Conservation (phyloP, 1,140 invertebrate genomes). For the Nasonia giraulti region DNA sequence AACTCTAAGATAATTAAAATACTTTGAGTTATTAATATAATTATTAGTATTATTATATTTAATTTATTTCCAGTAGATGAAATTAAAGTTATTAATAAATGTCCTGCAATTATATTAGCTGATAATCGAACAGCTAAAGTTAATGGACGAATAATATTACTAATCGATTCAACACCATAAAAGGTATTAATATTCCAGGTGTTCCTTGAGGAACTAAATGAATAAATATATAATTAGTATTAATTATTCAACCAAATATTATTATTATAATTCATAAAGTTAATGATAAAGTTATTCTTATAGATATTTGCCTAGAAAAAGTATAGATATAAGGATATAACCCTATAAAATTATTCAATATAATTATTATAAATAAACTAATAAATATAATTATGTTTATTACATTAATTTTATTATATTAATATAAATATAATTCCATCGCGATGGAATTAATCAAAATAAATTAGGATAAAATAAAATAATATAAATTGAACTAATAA, state of each 20-base stretch:
- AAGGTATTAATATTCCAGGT: no score
- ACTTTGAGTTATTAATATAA: no score
- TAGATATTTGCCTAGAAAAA: slow-evolving; percentile 54
- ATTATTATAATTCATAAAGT: no score
- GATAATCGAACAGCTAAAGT: no score
- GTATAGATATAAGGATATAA: slow-evolving; percentile 78
- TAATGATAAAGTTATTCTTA: no score
- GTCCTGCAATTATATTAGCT: no score
- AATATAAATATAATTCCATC: slow-evolving; percentile 58
- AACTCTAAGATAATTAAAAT: no score
- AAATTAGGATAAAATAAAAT: slow-evolving; percentile 69
- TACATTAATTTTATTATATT: slow-evolving; percentile 74
- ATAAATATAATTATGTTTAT: slow-evolving; percentile 74
- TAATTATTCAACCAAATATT: no score
- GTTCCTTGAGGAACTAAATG: no score
- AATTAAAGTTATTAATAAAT: background rate
- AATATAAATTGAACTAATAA: slow-evolving; percentile 73
- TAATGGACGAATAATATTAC: no score
- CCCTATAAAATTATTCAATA: slow-evolving; percentile 73
- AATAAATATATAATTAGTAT: no score
- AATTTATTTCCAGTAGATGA: background rate
- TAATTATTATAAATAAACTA: slow-evolving; percentile 73
- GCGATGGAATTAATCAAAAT: slow-evolving; percentile 74
- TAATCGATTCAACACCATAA: no score
- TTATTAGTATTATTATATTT: background rate